Base-by-base conservation (phyloP, 2,888 invertebrate genomes). In the Nomada flava region DNA sequence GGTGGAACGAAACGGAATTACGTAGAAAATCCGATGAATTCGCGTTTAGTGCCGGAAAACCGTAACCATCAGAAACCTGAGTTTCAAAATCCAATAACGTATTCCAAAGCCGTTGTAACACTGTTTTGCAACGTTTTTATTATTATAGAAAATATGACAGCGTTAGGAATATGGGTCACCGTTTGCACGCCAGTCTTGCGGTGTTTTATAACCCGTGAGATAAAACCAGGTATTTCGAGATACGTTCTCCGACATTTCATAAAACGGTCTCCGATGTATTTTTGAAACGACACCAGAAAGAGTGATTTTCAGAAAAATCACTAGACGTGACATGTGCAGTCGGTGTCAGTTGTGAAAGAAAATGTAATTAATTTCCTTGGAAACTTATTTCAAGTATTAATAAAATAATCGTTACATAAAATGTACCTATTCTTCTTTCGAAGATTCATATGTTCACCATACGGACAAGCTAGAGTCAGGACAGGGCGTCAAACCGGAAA, bases 41-140 rank as follows among this genome's bases (percentile, higher is more conserved):
- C 44, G n/a, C n/a, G 65, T n/a, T 74, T 62, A 20, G 3, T 3
- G 29, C 3, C 1, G n/a, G 67, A n/a, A 52, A 69, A 55, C 57
- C 63, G 67, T 29, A n/a, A 29, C 44, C 23, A 59, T 76, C 44
- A 65, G 36, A 53, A 59, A 60, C 26, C 29, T 53, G 15, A 23
- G 47, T 65, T 52, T 55, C 36, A 42, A 76, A 76, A 77, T 71
- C 77, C 65, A 75, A 67, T 77, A 67, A 71, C 67, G 55, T 68
- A 57, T 57, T 23, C 50, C 29, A 44, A n/a, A 52, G 47, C 53
- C 55, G 62, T 67, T 68, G 79, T 52, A 77, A 71, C 62, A 13
- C 36, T 20, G 62, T 67, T 67, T 23, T 50, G 62, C 50, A 29
- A 67, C 26, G 63, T 76, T 77, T 80, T 80, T 72, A 80, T 80